Base-by-base conservation (phyloP, 2,888 invertebrate species). In the Sisyra nigra region DNA sequence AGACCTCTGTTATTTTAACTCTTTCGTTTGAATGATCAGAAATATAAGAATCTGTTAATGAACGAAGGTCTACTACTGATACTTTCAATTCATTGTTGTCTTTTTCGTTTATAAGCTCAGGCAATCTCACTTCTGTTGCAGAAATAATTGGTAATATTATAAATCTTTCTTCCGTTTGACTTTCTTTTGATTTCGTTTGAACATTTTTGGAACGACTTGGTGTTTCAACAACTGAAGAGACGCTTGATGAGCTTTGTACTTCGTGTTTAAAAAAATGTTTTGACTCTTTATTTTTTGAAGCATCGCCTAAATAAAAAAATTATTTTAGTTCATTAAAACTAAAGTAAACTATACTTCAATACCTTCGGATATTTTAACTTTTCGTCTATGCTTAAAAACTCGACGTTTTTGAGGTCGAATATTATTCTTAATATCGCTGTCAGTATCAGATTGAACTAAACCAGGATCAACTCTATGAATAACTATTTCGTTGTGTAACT, bases 401-500 rank as follows among this genome's bases (percentile, higher is more conserved):
- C 19, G 18, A n/a, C 32, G 19, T 37, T 38, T 43, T 17, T 43
- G 38, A 15, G 17, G 30, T 38, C 24, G 36, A 18, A 11, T 18
- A 6, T 30, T n/a, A 3, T 17, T n/a, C 15, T 38, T 32, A 14
- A 9, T 5, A 18, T 19, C 37, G 31, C 35, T 39, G 10, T 30
- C 19, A 33, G 36, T 36, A 14, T 32, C 34, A 33, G 19, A 13
- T 31, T 41, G 18, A 17, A 18, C 35, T 17, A 14, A 38, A n/a
- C 9, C 19, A 33, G 34, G 43, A 29, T 44, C 39, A 15, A 29
- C 40, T 18, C 15, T 15, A n/a, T 17, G 29, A 50, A 69, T 69
- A 52, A 64, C 61, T 48, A 69, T 67, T 55, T 62, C 59, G 50
- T 68, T 68, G 38, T 61, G 59, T 33, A 68, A 61, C 51, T 69